Base-by-base conservation (phyloP, 2,113 vertebrate genomes). In the Rafetus swinhoei region DNA sequence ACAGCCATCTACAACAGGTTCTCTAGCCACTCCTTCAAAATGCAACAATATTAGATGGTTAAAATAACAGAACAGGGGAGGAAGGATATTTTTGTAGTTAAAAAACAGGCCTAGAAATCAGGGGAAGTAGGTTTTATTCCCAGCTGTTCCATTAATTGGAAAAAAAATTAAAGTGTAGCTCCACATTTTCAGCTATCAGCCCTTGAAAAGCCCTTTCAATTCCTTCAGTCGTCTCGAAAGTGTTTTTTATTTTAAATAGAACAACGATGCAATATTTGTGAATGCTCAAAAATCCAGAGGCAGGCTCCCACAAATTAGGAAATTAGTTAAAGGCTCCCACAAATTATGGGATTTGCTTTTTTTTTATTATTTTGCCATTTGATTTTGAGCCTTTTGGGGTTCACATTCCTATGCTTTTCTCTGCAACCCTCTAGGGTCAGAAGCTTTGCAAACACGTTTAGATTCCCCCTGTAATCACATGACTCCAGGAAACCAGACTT, bases 11-110 rank as follows among this genome's bases (percentile, higher is more conserved):
- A 4, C 2, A 79, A 56, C 56, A 82, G 21, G 53, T 1, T 4
- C 2, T 4, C 1, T 1, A 7, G 6, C 6, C 55, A 6, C 25
- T 56, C 25, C 27, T 21, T 6, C 0, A 56, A 79, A 50, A 24
- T 79, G 86, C 39, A 12, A 12, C 55, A 21, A 72, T 4, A 82
- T 32, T 22, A 60, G 45, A 12, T 0, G 1, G 21, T 29, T 57
- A 83, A 35, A 10, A 3, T 2, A 81, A 0, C 7, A 80, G 87
- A 90, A 9, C 1, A 21, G 32, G 18, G 35, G n/a, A 72, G 0
- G 21, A 16, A n/a, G 81, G 53, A 25, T 56, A 6, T 39, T 32
- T 25, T 7, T 15, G 21, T 81, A 24, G 59, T 74, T 59, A 21
- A 11, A 77, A 79, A 1, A 87, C 4, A 82, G 15, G 54, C 15